A percentile compares a stretch with the other conserved stretches of the same genome.
These are phyloP conservation scores for Eugnorisma glareosa DNA, from an alignment of 2,888 invertebrate species.

Conservation along the genomic window DNA sequence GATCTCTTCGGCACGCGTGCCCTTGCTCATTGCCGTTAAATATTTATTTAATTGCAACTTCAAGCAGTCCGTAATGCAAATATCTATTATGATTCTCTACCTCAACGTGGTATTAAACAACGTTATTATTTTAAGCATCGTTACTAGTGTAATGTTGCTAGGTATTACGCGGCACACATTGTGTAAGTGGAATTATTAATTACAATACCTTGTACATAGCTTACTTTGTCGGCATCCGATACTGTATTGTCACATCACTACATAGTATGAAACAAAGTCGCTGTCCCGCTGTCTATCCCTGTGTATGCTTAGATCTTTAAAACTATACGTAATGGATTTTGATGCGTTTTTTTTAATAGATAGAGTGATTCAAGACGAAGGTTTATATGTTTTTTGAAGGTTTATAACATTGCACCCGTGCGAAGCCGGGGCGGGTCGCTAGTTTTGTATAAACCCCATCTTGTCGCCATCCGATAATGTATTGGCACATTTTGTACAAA, in stretches of 20 bases:
- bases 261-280: no score
- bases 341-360: no score
- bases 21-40: slow-evolving; percentile 70
- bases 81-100: slow-evolving; percentile 46
- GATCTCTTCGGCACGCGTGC: slow-evolving; percentile 68
- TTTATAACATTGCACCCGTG: no score
- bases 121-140: slow-evolving; percentile 31
- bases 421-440: no score
- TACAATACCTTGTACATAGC: slow-evolving; percentile 14
- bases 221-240: slow-evolving; percentile 30
- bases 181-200: slow-evolving; percentile 40
- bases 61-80: slow-evolving; percentile 56
- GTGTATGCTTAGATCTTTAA: no score
- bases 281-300: no score
- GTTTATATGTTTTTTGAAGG: no score
- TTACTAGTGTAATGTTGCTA: slow-evolving; percentile 26
- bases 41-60: slow-evolving; percentile 71
- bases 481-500: slow-evolving; percentile 10
- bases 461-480: slow-evolving; percentile 10
- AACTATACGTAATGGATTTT: no score
- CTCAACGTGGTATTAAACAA: slow-evolving; percentile 45
- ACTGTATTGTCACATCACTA: no score
- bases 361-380: no score
- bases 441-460: no score
- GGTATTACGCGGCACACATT: slow-evolving; percentile 30